Evolutionary conservation across 2,888 invertebrate genomes (phyloP), one percentile per base, ranked within the genome.

Genomic region (Pheosia gnoma): DNA sequence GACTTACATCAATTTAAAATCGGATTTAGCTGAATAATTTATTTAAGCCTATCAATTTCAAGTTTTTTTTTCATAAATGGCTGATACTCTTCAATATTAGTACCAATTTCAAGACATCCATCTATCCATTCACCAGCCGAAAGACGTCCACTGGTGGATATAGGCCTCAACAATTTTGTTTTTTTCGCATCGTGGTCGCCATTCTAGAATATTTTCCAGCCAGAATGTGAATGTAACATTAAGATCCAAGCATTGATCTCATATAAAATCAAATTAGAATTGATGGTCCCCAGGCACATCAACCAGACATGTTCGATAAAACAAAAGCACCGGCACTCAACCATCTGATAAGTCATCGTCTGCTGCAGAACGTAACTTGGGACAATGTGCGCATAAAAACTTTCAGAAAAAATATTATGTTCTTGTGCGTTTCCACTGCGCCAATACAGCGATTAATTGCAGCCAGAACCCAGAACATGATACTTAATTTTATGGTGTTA

Each of bases 361-460:
- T 81, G 77, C 79, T 72, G 78, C 72, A 83, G 77, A 84, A 25
- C 25, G 25, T 25, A 85, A 78, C 81, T 72, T 78, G 72, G 78
- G 80, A 87, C 86, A 85, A 85, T 81, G 83, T 81, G 81, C 79
- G 81, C 78, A 84, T 84, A 86, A 87, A 87, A 88, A 84, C 66
- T 77, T 76, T 64, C 68, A 72, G 70, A 83, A 85, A 86, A 86
- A 79, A 68, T 61, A 43, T 61, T 56, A 55, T 60, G 43, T 38
- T 57, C 60, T 41, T 58, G 78, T 68, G 43, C 66, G 83, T 86
- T 71, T 87, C 85, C 86, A 86, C 73, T 72, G 62, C 38, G 10
- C 54, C n/a, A 11, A 43, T 9, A 9, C 43, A 43, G 9, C 3
- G 10, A 9, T 43, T 9, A 43, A 8, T 41, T 2, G 25, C 25